These are phyloP conservation scores for Scophthalmus maximus DNA, from an alignment of 2,113 vertebrate genomes.

Conservation along the genomic window DNA sequence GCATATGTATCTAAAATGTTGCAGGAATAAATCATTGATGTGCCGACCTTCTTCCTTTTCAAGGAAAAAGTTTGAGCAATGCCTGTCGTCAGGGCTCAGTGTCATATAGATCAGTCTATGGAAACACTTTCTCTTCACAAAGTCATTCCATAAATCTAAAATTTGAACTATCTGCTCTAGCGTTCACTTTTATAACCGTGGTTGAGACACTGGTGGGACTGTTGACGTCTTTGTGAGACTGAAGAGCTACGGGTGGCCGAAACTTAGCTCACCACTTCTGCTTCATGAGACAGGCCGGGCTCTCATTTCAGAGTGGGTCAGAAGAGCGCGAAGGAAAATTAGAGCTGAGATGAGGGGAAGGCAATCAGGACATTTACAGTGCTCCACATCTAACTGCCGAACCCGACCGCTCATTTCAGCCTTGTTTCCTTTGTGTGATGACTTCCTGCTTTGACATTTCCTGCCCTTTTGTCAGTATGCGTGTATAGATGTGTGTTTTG, in stretches of 20 bases:
- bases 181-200: not conserved
- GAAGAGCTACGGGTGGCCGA: not conserved
- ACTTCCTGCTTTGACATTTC: slow-evolving; percentile 35
- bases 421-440: slow-evolving; percentile 18
- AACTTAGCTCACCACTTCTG: not conserved
- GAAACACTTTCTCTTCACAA: not conserved
- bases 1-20: not conserved
- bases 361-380: slow-evolving; percentile 30
- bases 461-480: slow-evolving; percentile 7
- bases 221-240: not conserved
- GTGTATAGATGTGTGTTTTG: slow-evolving; percentile 12
- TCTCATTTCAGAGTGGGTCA: not conserved
- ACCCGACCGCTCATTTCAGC: not conserved
- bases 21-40: not conserved
- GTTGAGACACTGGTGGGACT: not conserved
- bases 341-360: slow-evolving; percentile 2
- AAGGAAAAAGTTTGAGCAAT: too few relatives aligned
- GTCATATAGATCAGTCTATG: not conserved
- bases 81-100: too few relatives aligned
- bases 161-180: not conserved
- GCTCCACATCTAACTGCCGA: not conserved
- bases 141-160: not conserved
- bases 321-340: slow-evolving; percentile 17
- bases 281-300: not conserved
- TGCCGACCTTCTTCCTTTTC: not conserved